These are phyloP conservation scores for Ceratoteleas bidentatus DNA, from an alignment of 1,140 invertebrate species.

Conservation along the genomic window DNA sequence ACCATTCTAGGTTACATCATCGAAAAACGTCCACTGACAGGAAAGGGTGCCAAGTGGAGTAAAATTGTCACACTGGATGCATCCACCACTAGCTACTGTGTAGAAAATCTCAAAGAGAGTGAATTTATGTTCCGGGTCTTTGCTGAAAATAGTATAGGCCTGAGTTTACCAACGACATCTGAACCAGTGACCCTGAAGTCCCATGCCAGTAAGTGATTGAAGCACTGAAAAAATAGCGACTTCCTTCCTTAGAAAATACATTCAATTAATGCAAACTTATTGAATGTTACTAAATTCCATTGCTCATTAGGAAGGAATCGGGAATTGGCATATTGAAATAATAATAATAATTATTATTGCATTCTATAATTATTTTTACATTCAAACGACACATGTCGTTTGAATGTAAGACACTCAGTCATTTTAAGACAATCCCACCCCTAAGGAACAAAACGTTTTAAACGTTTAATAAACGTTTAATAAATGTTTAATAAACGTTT, in stretches of 20 bases:
- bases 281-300: neutral
- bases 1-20: conserved; percentile 90
- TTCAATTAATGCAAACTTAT: conserved; percentile 1
- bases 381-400: no score
- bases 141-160: conserved; percentile 94
- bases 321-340: no score
- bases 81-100: conserved; percentile 87
- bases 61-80: conserved; percentile 93
- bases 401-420: no score
- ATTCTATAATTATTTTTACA: no score
- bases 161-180: conserved; percentile 89
- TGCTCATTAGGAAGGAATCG: no score
- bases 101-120: conserved; percentile 94
- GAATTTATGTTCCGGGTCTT: conserved; percentile 95
- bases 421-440: no score
- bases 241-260: neutral
- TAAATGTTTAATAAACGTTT: no score
- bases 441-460: no score
- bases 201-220: conserved; percentile 92
- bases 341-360: no score
- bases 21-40: conserved; percentile 90
- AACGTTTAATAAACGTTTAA: no score
- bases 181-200: conserved; percentile 93
- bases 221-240: no score
- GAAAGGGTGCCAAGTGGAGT: conserved; percentile 88